Evolutionary conservation across 2,113 vertebrate species (phyloP).

Genomic region (Puntigrus tetrazona): DNA sequence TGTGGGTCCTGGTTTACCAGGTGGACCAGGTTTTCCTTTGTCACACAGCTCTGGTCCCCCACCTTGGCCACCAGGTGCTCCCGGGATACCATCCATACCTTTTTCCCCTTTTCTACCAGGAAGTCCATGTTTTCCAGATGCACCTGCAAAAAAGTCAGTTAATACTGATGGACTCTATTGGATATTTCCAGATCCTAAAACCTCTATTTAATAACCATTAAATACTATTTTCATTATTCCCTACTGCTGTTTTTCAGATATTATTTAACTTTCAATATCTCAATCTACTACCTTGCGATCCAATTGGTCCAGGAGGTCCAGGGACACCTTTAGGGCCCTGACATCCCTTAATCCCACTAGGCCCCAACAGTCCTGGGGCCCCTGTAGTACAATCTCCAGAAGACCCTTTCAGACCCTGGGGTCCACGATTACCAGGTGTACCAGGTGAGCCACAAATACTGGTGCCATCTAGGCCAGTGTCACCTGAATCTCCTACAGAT

Average conservation of each 20-base stretch:
- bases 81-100: slow-evolving; percentile 37
- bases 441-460: slow-evolving; percentile 64
- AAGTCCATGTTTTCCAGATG: slow-evolving; percentile 31
- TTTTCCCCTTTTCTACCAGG: slow-evolving; percentile 46
- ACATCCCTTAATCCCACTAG: slow-evolving; percentile 59
- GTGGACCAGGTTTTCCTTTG: slow-evolving; percentile 54
- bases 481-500: slow-evolving; percentile 63
- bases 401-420: slow-evolving; percentile 66
- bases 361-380: slow-evolving; percentile 60
- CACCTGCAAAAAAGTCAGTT: slow-evolving; percentile 24
- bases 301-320: slow-evolving; percentile 57
- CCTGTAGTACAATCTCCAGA: slow-evolving; percentile 63
- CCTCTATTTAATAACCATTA: neutral
- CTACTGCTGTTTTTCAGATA: neutral
- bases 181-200: neutral
- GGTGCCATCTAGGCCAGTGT: slow-evolving; percentile 65
- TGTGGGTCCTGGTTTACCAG: neutral
- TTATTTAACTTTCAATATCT: neutral
- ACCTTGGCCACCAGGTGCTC: slow-evolving; percentile 28
- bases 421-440: slow-evolving; percentile 59
- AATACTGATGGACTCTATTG: neutral
- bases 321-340: slow-evolving; percentile 74
- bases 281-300: slow-evolving; percentile 40
- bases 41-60: slow-evolving; percentile 19
- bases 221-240: neutral